Evolutionary conservation across 2,888 invertebrate genomes (phyloP).

Genomic region (Alentia gelatinosa): DNA sequence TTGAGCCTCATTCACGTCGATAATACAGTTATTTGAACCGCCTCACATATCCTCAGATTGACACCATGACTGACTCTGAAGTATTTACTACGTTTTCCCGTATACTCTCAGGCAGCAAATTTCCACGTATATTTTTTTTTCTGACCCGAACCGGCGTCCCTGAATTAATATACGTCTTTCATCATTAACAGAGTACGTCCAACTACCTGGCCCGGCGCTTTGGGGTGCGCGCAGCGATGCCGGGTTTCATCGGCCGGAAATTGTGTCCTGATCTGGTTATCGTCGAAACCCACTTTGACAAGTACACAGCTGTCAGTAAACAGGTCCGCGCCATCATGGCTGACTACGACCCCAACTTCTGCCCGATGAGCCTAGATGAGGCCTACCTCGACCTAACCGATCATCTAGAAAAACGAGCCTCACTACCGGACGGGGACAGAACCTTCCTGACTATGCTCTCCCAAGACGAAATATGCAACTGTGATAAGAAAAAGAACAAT

Average conservation of each 20-base stretch:
- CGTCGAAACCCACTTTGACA: constrained; percentile 82
- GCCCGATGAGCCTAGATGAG: constrained; percentile 83
- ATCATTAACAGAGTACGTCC: constrained; percentile 83
- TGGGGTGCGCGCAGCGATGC: constrained; percentile 85
- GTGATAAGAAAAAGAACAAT: not conserved
- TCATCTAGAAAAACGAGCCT: constrained; percentile 75
- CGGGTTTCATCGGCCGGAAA: constrained; percentile 84
- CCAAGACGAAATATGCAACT: not conserved
- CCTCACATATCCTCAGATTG: too few species aligned
- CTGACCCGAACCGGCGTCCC: too few species aligned
- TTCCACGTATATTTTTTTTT: too few species aligned
- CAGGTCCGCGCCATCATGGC: constrained; percentile 80
- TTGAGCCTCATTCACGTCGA: too few species aligned
- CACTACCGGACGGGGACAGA: constrained; percentile 66
- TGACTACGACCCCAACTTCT: constrained; percentile 83
- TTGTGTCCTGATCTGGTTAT: constrained; percentile 84
- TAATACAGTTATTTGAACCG: too few species aligned
- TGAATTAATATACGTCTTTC: too few species aligned
- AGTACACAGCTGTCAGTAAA: constrained; percentile 82
- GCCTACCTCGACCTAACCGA: constrained; percentile 84
- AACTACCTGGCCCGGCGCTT: constrained; percentile 84
- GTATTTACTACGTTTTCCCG: too few species aligned
- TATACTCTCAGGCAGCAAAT: too few species aligned
- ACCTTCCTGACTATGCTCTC: constrained; percentile 62
- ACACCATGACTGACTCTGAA: too few species aligned